Evolutionary conservation across 2,888 invertebrate species (phyloP), one percentile per base, ranked within the genome.

Genomic region (Tanytarsus gracilentus): DNA sequence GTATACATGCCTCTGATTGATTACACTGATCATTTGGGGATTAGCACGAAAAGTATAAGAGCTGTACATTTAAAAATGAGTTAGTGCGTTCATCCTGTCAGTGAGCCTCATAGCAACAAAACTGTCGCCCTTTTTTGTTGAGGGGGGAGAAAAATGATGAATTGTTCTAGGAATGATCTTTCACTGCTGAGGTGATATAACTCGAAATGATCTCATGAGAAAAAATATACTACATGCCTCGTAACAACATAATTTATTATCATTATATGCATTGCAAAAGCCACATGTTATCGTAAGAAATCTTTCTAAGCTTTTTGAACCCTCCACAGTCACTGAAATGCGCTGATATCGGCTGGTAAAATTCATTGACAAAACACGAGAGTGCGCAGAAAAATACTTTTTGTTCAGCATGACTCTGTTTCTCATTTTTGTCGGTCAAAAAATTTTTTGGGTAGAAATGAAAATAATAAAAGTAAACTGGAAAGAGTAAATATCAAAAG

Each of bases 401-500:
- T 39, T 58, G 21, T 30, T 30, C 58, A 26, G 21, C 21, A 50
- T 26, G 9, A 23, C 9, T 14, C 14, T 21, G n/a, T 27, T 27
- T 53, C 18, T 33, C 23, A 23, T 29, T 53, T 23, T 39, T 14
- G 50, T 21, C 53, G 30, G 40, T 26, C 44, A 44, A 44, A 36
- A 16, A 36, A 36, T 40, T 56, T 40, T 40, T 56, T 26, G 26
- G 25, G 14, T 27, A 26, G 55, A 56, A 56, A 56, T 40, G 39
- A 18, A 44, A 48, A 58, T 58, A 58, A 58, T 58, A 58, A 58
- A 58, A 58, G 16, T 48, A 58, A 40, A 58, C 58, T 27, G 27
- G 27, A 26, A 55, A 48, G 48, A 58, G 58, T 58, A 58, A 58
- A 58, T 58, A 58, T 58, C 58, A 58, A 44, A 56, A 58, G 48